Percentiles rank a stretch among this genome's conserved stretches.
Conservation (phyloP, 2,888 invertebrate species). For the Hoplodrina ambigua region DNA sequence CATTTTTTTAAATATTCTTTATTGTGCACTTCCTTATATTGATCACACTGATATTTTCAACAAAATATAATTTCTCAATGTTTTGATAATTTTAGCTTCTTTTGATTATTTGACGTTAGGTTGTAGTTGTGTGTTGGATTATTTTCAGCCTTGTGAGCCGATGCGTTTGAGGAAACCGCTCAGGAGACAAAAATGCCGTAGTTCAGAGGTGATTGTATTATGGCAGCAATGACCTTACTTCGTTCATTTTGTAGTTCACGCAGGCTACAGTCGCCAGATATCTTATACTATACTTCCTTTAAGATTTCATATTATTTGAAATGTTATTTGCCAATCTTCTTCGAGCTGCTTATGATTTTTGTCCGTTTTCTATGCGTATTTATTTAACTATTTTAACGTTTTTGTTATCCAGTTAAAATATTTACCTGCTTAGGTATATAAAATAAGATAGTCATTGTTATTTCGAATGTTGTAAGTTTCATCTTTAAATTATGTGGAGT, state of each 20-base stretch:
- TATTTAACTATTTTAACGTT: conserved; percentile 3
- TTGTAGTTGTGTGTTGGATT: conserved; percentile 72
- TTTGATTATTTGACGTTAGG: conserved; percentile 67
- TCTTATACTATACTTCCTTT: conserved; percentile 11
- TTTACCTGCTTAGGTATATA: neutral
- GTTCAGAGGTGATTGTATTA: conserved; percentile 85
- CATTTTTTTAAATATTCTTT: neutral
- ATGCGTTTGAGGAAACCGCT: conserved; percentile 84
- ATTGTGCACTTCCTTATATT: conserved; percentile 31
- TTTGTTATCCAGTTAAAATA: conserved; percentile 5
- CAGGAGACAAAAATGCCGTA: conserved; percentile 87
- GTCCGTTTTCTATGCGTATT: conserved; percentile 11
- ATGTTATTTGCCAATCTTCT: conserved; percentile 32
- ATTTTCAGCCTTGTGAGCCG: conserved; percentile 85
- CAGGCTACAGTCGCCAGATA: conserved; percentile 32
- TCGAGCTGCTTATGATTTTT: conserved; percentile 12
- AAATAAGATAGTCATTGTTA: conserved; percentile 3
- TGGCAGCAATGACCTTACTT: conserved; percentile 54
- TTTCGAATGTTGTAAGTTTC: conserved; percentile 18
- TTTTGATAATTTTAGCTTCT: conserved; percentile 68
- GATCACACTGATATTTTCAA: conserved; percentile 55
- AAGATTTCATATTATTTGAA: conserved; percentile 20
- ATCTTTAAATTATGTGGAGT: conserved; percentile 19
- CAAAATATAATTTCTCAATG: conserved; percentile 49
- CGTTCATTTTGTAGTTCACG: conserved; percentile 37